Evolutionary conservation across 1,140 invertebrate genomes (phyloP).

Genomic region (Archegozetes longisetosus): DNA sequence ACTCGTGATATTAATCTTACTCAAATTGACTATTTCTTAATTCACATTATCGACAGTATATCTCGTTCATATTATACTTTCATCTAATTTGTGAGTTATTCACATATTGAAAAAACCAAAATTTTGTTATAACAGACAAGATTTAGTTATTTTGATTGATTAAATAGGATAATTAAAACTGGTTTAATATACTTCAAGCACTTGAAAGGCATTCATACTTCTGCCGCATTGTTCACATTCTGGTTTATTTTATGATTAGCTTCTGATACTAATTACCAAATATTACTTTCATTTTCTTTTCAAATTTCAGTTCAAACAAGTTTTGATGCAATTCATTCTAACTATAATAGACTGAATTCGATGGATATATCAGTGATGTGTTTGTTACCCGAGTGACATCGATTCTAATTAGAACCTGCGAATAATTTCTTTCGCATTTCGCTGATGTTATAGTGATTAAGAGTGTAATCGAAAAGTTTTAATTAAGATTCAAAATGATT

Average conservation of each 20-base stretch:
- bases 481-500: no score
- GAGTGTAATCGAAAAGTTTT: background rate
- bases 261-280: conserved; percentile 1
- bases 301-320: no score
- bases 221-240: conserved; percentile 4
- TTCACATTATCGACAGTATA: background rate
- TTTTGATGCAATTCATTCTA: background rate
- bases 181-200: background rate
- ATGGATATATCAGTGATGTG: background rate
- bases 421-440: background rate
- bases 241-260: conserved; percentile 5
- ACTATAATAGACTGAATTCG: background rate
- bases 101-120: no score
- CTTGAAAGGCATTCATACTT: conserved; percentile 11
- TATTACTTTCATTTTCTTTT: background rate
- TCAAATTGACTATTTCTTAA: background rate
- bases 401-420: background rate
- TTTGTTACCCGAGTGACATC: background rate
- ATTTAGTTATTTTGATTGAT: no score
- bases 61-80: conserved; percentile 11
- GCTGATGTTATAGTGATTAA: background rate
- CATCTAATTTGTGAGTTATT: conserved; percentile 10
- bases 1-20: background rate
- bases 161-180: background rate
- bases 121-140: background rate